Evolutionary conservation across 2,888 invertebrate genomes (phyloP), one percentile per base, ranked within the genome.

Genomic region (Melitaea athalia): DNA sequence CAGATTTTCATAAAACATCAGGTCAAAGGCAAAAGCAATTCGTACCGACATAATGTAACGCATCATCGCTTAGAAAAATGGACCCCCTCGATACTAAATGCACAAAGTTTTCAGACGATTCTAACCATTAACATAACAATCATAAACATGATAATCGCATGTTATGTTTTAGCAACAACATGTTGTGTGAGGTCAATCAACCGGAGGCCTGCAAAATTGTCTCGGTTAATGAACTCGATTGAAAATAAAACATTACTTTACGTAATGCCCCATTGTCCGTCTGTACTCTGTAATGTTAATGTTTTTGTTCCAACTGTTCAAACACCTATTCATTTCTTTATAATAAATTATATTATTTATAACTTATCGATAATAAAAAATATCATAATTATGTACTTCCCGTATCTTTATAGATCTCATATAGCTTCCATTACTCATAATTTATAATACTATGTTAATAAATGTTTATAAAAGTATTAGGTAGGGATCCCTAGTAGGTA

Each of bases 201-300:
- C 50, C 53, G 31, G 65, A 62, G 66, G 62, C 74, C 73, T 72
- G 73, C 74, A 72, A 76, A 76, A 75, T 73, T 72, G 79, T 80
- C 78, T 76, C 70, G 69, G 82, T 31, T 83, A 75, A 78, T 74
- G 83, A 82, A 76, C 84, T 68, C 72, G 68, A 70, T 68, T 71
- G 73, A 76, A 83, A 84, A 81, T 79, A 79, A 79, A 80, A 78
- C 74, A 75, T 76, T 69, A 71, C 72, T 75, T 78, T 80, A 76
- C 76, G 77, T 78, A 78, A 81, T 69, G 72, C 75, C 68, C 69
- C 69, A 80, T 80, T 81, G 80, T 79, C 72, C 76, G 66, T 33
- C 42, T 61, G 45, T 50, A 59, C 61, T 33, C 42, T 61, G 45
- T 50, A 59, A 67, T 64, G 71, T 68, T 71, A 59, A 62, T 75